Evolutionary conservation across 2,888 invertebrate species (phyloP).

Genomic region (Dyspetes luteomarginatus): DNA sequence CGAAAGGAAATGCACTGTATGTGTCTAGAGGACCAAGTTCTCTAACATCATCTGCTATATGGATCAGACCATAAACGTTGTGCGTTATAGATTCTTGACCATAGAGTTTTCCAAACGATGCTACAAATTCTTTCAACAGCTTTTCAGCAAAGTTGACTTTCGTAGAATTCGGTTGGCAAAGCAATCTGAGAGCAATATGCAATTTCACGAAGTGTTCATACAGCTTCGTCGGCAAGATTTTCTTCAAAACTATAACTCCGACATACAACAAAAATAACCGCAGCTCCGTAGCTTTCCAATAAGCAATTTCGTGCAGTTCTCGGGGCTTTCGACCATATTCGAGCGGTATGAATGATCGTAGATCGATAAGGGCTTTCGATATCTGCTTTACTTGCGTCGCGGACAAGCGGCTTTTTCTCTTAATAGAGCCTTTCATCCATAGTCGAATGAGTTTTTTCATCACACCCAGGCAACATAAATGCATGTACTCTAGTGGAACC

Average conservation of each 20-base stretch:
- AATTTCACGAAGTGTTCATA: constrained; percentile 31
- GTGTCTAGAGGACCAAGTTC: constrained; percentile 71
- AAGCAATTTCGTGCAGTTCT: not conserved
- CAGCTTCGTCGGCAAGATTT: constrained; percentile 21
- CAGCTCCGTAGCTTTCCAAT: constrained; percentile 15
- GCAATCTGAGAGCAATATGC: constrained; percentile 25
- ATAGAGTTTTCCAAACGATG: constrained; percentile 49
- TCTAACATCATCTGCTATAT: constrained; percentile 71
- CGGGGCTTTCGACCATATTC: constrained; percentile 67
- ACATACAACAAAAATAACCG: constrained; percentile 49
- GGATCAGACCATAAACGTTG: constrained; percentile 75
- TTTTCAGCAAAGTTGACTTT: constrained; percentile 31
- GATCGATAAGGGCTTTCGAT: constrained; percentile 1
- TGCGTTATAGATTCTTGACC: constrained; percentile 66
- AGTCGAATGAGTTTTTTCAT: constrained; percentile 39
- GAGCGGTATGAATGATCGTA: constrained; percentile 16
- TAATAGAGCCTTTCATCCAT: constrained; percentile 43
- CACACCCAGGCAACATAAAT: constrained; percentile 34
- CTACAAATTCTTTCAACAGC: constrained; percentile 67
- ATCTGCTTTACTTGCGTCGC: constrained; percentile 5
- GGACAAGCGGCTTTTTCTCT: constrained; percentile 8
- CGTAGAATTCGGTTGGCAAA: not conserved
- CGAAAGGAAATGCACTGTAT: constrained; percentile 74
- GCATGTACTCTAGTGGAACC: constrained; percentile 57
- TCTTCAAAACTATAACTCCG: constrained; percentile 64